Evolutionary conservation across 2,888 invertebrate species (phyloP), one percentile per base, ranked within the genome.

Genomic region (Lathronympha strigana): DNA sequence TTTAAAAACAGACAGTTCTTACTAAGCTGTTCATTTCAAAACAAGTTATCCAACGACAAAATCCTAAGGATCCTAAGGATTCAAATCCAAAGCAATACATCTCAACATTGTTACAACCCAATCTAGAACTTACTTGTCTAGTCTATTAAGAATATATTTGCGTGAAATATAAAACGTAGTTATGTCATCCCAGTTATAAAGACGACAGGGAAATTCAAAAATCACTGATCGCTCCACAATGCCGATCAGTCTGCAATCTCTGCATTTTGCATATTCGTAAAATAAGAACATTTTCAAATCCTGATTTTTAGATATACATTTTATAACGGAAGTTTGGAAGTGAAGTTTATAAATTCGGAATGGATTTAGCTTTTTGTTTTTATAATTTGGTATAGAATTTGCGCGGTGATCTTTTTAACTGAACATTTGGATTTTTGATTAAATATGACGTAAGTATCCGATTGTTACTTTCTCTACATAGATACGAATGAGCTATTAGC

Each of bases 151-250:
- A 13, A 2, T 1, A 33, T 0, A 21, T 8, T 51, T 3, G 13
- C 19, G 2, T 33, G 51, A 33, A 33, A 21, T n/a, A 2, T 13
- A 4, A 5, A 21, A 33, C 13, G 13, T 1, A 51, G n/a, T 13
- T 21, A 33, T 0, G 50, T 2, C 17, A n/a, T 13, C 8, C 5
- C 28, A 19, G 17, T 5, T 33, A 0, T 9, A 1, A 31, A 17
- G n/a, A 17, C 9, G 17, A 11, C 31, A 28, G 31, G 51, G 33
- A 33, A 50, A 19, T 28, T 61, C 36, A 47, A 49, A 61, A 47
- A 23, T 54, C 36, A 62, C 55, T 55, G 15, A 63, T 55, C 55
- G 54, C 6, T 55, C 15, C 47, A 4, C 36, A 55, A 63, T 47
- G 21, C 13, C 38, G 55, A 19, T 47, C 28, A 23, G 11, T 23